A percentile compares a stretch with the other conserved stretches of the same genome.
Evolutionary conservation across 2,888 invertebrate species (phyloP).

Genomic region (Tetropium fuscum): DNA sequence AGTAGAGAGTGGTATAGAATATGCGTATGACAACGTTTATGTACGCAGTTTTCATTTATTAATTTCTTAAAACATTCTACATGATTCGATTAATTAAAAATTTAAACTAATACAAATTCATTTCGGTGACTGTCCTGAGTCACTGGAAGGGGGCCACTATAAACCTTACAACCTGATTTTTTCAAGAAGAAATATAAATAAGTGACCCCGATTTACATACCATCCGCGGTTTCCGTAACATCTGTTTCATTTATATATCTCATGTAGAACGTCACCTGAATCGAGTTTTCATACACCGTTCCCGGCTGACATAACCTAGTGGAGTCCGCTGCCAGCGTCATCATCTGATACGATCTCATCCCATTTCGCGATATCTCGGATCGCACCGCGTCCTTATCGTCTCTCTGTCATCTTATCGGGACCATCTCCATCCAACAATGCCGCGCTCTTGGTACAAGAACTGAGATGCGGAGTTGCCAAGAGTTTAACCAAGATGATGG

Average conservation of each 20-base stretch:
- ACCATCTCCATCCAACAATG: constrained; percentile 39
- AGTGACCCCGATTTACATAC: constrained; percentile 32
- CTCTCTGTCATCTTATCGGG: constrained; percentile 22
- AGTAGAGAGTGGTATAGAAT: no score
- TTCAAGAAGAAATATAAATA: constrained; percentile 4
- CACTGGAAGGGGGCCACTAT: background rate
- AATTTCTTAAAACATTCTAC: no score
- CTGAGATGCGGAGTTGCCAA: constrained; percentile 24
- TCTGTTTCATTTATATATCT: constrained; percentile 33
- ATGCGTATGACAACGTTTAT: no score
- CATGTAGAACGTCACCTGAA: constrained; percentile 33
- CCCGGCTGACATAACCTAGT: constrained; percentile 6
- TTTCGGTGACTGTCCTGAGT: no score
- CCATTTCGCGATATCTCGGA: constrained; percentile 56
- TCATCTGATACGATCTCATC: constrained; percentile 57
- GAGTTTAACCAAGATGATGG: background rate
- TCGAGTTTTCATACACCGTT: constrained; percentile 34
- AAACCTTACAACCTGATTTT: background rate
- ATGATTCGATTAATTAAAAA: no score
- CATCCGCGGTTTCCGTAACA: constrained; percentile 29
- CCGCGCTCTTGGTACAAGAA: constrained; percentile 31
- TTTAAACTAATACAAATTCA: no score
- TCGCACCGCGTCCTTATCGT: constrained; percentile 51
- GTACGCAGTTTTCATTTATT: no score
- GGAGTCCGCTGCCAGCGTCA: constrained; percentile 44